These are phyloP conservation scores for Notothenia rossii DNA, from an alignment of 2,113 vertebrate genomes.

Conservation along the genomic window DNA sequence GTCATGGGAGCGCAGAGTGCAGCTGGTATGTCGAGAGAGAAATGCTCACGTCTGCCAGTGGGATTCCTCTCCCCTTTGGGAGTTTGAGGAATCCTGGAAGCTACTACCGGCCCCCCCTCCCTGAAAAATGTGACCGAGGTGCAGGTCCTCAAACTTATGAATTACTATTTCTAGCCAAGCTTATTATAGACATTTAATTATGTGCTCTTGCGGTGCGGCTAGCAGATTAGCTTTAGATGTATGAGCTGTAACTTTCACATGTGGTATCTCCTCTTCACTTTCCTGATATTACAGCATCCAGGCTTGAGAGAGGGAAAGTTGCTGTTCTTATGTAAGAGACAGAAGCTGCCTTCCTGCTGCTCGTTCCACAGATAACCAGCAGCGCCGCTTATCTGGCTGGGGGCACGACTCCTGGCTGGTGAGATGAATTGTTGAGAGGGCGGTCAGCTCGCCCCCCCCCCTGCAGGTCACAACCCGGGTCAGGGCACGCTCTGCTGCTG, in stretches of 20 bases:
- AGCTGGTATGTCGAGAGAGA: slow-evolving; percentile 35
- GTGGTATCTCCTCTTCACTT: background rate
- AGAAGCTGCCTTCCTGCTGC: slow-evolving; percentile 19
- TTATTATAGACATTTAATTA: slow-evolving; percentile 52
- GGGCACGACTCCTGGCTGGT: background rate
- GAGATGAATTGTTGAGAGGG: background rate
- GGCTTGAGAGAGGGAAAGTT: slow-evolving; percentile 17
- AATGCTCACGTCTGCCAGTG: background rate
- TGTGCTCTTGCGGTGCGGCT: slow-evolving; percentile 25
- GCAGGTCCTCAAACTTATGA: background rate
- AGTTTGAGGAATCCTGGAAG: slow-evolving; percentile 30
- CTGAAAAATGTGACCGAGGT: background rate
- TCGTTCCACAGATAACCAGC: slow-evolving; percentile 54
- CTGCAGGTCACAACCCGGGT: slow-evolving; percentile 48
- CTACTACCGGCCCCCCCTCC: background rate
- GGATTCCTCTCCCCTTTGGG: slow-evolving; percentile 30
- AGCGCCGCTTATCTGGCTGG: slow-evolving; percentile 40
- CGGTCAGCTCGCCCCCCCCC: slow-evolving; percentile 38
- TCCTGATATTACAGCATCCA: background rate
- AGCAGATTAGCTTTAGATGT: background rate
- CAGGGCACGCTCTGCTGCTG: slow-evolving; percentile 36
- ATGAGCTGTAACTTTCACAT: slow-evolving; percentile 2
- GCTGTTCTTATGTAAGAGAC: slow-evolving; percentile 17
- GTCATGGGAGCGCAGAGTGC: slow-evolving; percentile 51
- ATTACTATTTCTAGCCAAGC: slow-evolving; percentile 58